These are phyloP conservation scores for Drosophila busckii DNA, from an alignment of 1,140 invertebrate genomes.

Conservation along the genomic window DNA sequence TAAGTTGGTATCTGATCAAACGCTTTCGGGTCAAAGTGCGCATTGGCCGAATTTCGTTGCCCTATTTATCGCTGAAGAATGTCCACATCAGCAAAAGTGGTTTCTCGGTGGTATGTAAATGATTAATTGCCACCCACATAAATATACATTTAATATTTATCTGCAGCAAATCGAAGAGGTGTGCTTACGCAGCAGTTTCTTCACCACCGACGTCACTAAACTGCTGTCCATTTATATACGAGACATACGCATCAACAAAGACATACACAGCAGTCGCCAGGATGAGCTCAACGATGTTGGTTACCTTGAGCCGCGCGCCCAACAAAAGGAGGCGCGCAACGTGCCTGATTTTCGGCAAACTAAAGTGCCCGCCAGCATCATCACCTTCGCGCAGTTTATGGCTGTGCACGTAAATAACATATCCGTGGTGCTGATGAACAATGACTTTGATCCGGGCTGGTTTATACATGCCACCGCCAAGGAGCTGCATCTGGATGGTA, in stretches of 20 bases:
- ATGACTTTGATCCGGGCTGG: constrained; percentile 84
- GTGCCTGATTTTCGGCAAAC: constrained; percentile 85
- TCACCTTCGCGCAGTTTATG: constrained; percentile 92
- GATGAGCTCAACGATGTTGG: constrained; percentile 30
- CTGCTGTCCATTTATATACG: constrained; percentile 89
- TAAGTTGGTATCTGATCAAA: constrained; percentile 83
- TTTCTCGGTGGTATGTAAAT: constrained; percentile 82
- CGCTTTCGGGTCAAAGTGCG: constrained; percentile 83
- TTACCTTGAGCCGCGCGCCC: constrained; percentile 62
- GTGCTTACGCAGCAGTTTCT: constrained; percentile 91
- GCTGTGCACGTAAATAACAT: constrained; percentile 91
- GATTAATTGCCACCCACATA: background rate
- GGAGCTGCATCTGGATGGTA: constrained; percentile 88
- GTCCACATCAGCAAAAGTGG: constrained; percentile 84
- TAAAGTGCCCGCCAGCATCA: constrained; percentile 87
- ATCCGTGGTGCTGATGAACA: constrained; percentile 85
- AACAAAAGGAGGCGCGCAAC: constrained; percentile 57
- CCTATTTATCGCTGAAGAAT: constrained; percentile 83
- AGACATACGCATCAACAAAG: constrained; percentile 91
- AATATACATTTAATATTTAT: constrained; percentile 17
- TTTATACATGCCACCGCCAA: constrained; percentile 87
- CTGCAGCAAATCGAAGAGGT: constrained; percentile 91
- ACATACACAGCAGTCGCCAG: constrained; percentile 81
- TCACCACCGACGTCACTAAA: constrained; percentile 94
- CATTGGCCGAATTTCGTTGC: constrained; percentile 84